Conservation (phyloP, 2,888 invertebrate genomes). For the Oscheius sp. region DNA sequence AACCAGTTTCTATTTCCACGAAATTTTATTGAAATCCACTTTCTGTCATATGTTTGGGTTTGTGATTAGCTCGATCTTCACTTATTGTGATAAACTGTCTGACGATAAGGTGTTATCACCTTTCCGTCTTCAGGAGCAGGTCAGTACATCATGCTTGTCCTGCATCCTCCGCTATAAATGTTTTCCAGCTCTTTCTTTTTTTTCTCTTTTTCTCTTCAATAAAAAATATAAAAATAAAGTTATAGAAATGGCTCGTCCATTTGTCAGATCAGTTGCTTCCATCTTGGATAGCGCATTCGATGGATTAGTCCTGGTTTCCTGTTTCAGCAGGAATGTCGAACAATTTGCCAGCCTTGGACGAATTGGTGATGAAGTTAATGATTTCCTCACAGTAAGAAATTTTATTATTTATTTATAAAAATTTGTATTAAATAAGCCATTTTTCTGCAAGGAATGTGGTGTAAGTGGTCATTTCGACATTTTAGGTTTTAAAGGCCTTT, state of each 20-base stretch:
- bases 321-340: slow-evolving; percentile 3
- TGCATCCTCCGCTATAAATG: neutral
- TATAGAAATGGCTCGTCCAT: slow-evolving; percentile 4
- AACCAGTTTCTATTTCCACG: neutral
- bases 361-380: neutral
- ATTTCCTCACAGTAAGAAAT: no score
- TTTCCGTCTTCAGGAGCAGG: slow-evolving; percentile 22
- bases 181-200: no score
- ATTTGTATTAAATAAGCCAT: no score
- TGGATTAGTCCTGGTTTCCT: slow-evolving; percentile 12
- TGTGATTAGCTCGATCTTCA: slow-evolving; percentile 16
- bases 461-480: no score
- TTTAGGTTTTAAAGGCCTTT: no score
- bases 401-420: no score
- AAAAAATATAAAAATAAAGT: no score
- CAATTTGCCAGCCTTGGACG: neutral
- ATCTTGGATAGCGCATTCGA: neutral
- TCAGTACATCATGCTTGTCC: slow-evolving; percentile 19
- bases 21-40: neutral
- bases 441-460: no score
- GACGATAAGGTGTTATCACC: slow-evolving; percentile 17
- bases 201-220: no score
- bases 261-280: neutral
- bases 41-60: slow-evolving; percentile 19
- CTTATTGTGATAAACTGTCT: slow-evolving; percentile 24